Evolutionary conservation across 2,113 vertebrate genomes (phyloP), one percentile per base, ranked within the genome.

Genomic region (Lutjanus erythropterus): DNA sequence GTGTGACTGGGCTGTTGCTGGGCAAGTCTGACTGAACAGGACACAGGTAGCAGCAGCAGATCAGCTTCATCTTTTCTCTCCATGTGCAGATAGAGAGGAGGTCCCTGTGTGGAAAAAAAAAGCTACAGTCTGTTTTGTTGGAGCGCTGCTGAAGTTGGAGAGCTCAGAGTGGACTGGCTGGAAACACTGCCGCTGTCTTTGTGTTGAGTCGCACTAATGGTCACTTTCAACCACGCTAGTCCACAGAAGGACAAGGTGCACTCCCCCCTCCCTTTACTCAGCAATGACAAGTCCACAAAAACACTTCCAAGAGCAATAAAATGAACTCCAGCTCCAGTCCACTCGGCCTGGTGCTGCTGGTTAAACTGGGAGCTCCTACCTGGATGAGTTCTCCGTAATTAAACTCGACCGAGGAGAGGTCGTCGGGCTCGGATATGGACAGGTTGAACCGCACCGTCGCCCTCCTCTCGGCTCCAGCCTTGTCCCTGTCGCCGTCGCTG

Each of bases 301-400:
- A 88, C 88, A 90, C 81, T 80, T 78, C 71, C 59, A 86, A 71
- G 49, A 86, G 78, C 79, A 5, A 82, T 44, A 75, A 86, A 79
- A 91, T 86, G 0, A 88, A 86, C 78, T 85, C 75, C 66, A 35
- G 29, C 59, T n/a, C 15, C 68, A 60, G 56, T 53, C 64, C 61
- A 10, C 6, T 56, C 80, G 74, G 70, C 80, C 70, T 55, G 49
- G 56, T 41, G 9, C 27, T n/a, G 79, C 62, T 41, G 23, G 58
- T 52, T 21, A 33, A 58, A 53, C 49, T 16, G 5, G 6, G 42
- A n/a, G 29, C 12, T 59, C 77, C 58, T 88, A 95, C 95, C 94
- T 94, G 89, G 86, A 99, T 84, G 92, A 99, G 96, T 92, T 99
- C 97, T 19, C 95, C 96, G 92, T 99, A 99, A 91, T 96, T 99